These are phyloP conservation scores for Leptarthrus brevirostris DNA, from an alignment of 2,888 invertebrate genomes.

Conservation along the genomic window DNA sequence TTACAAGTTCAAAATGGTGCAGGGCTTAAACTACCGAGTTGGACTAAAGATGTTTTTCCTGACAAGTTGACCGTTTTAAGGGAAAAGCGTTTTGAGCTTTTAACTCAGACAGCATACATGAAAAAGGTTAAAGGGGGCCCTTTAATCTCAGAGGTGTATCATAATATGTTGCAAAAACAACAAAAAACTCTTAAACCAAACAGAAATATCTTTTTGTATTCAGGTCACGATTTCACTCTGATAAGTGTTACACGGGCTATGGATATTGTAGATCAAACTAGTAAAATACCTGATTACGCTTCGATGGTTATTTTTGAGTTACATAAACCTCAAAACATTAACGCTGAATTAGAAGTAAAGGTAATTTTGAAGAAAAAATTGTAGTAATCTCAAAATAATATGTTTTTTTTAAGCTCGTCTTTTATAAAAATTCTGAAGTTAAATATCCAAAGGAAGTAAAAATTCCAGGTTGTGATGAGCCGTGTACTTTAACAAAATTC, in stretches of 20 bases:
- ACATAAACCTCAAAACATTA: constrained; percentile 61
- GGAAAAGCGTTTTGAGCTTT: constrained; percentile 73
- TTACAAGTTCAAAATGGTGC: constrained; percentile 73
- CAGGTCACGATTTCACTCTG: constrained; percentile 81
- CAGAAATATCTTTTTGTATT: constrained; percentile 73
- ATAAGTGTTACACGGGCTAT: constrained; percentile 77
- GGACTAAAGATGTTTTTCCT: constrained; percentile 73
- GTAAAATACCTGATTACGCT: constrained; percentile 76
- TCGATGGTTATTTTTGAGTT: constrained; percentile 77
- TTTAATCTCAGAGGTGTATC: constrained; percentile 73
- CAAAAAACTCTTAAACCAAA: constrained; percentile 62
- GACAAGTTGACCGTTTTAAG: constrained; percentile 72
- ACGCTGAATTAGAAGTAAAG: neutral
- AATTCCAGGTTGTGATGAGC: neutral
- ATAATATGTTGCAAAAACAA: constrained; percentile 69
- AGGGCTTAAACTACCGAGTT: constrained; percentile 75
- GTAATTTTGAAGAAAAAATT: no score
- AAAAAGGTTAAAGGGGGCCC: constrained; percentile 77
- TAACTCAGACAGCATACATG: constrained; percentile 74
- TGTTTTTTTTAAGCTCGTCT: neutral
- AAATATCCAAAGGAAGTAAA: neutral
- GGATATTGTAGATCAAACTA: constrained; percentile 70
- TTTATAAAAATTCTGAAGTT: neutral
- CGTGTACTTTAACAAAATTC: neutral
- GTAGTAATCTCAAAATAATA: neutral